Evolutionary conservation across 2,797 vertebrate genomes (phyloP), one percentile per base, ranked within the genome.

Genomic region (Helarctos malayanus): DNA sequence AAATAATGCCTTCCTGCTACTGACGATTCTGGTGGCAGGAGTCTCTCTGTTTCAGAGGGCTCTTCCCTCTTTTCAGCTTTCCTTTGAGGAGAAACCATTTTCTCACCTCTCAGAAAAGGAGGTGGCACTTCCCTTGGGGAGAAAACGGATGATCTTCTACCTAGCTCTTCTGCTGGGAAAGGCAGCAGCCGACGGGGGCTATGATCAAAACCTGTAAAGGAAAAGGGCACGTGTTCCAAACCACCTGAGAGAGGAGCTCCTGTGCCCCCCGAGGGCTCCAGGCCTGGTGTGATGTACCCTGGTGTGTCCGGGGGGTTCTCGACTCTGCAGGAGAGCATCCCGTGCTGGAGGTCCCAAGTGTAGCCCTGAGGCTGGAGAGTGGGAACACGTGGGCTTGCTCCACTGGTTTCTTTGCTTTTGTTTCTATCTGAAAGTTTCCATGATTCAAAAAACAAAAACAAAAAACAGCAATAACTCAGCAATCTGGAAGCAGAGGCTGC

Each of bases 21-120:
- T 47, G 16, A 32, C 25, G n/a, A 4, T 21, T 16, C 82, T 15
- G 45, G 89, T 52, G 73, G 49, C 69, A 32, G n/a, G 59, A 38
- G 32, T 2, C 0, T 76, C 16, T 87, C 54, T 52, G 56, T 84
- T 68, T 80, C 57, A 59, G 35, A 76, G 86, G 0, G 0, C n/a
- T 8, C 2, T 68, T 38, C 69, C 63, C 68, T 61, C 68, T 11
- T 47, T 56, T 82, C 19, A 25, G 57, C 19, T 81, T 82, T 27
- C 81, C 45, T 65, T 19, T 29, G 63, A 32, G 35, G 84, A 69
- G 80, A 80, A 88, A 47, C 45, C 61, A n/a, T 79, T 87, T 89
- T 86, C 82, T 93, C 7, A 0, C 54, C 47, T 93, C 87, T 91
- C 29, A 7, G 45, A 73, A 80, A 80, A 91, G 78, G 45, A 83